Percentiles rank a stretch among this genome's conserved stretches.
Conservation (phyloP, 1,140 invertebrate genomes). For the Lasioglossum baleicum region DNA sequence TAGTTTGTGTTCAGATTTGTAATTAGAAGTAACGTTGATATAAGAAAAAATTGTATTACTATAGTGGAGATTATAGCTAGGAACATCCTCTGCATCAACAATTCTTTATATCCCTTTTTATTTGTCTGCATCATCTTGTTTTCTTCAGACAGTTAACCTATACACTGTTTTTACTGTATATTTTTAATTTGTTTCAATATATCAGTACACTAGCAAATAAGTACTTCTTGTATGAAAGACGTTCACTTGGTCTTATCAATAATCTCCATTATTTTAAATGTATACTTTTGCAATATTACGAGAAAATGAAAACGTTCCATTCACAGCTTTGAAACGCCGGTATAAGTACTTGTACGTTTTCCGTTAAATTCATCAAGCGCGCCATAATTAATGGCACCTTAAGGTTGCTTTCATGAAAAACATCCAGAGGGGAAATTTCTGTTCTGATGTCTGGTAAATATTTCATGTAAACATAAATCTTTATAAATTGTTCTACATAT, state of each 20-base stretch:
- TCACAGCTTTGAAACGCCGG: slow-evolving; percentile 9
- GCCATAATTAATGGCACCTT: not conserved
- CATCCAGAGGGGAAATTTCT: not conserved
- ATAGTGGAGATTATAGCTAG: slow-evolving; percentile 78
- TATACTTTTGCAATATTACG: not conserved
- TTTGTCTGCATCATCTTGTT: slow-evolving; percentile 50
- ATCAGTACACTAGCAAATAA: not conserved
- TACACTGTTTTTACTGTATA: not conserved
- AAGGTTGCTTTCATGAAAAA: not conserved
- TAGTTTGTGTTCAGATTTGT: slow-evolving; percentile 80
- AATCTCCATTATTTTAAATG: not conserved
- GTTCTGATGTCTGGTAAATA: no score
- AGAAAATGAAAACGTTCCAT: not conserved
- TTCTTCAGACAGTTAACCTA: slow-evolving; percentile 39
- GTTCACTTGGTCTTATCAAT: not conserved
- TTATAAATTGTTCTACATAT: no score
- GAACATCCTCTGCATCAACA: slow-evolving; percentile 78
- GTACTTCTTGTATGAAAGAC: not conserved
- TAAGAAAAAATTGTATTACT: slow-evolving; percentile 78
- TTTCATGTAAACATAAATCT: no score
- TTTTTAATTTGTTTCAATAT: not conserved
- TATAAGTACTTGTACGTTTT: not conserved
- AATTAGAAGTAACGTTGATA: slow-evolving; percentile 80
- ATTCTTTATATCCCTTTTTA: slow-evolving; percentile 73
- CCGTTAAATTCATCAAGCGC: slow-evolving; percentile 16